Conservation (phyloP, 2,888 invertebrate species). For the Panorpa germanica region DNA sequence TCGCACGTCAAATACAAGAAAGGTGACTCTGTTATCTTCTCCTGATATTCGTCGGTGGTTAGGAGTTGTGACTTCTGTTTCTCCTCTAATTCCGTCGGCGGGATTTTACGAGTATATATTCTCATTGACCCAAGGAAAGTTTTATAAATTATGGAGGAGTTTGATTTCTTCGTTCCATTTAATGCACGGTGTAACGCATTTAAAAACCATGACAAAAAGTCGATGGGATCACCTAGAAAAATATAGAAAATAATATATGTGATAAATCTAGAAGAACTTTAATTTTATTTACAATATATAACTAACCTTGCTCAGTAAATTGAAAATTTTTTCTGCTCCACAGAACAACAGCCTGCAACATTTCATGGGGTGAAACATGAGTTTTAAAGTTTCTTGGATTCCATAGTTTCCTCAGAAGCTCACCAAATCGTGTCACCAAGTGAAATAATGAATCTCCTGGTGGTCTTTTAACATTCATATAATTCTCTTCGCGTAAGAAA, state of each 20-base stretch:
- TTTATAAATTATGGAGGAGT: constrained; percentile 86
- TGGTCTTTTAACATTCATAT: constrained; percentile 70
- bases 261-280: background rate
- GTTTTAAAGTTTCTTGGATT: constrained; percentile 98
- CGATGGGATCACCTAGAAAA: constrained; percentile 77
- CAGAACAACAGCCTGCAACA: constrained; percentile 94
- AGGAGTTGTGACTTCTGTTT: constrained; percentile 63
- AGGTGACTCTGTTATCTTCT: constrained; percentile 74
- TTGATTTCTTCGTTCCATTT: constrained; percentile 74
- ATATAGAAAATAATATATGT: constrained; percentile 7
- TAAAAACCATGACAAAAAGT: constrained; percentile 95
- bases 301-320: constrained; percentile 86
- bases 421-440: constrained; percentile 84
- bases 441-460: constrained; percentile 90
- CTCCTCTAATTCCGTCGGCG: constrained; percentile 81
- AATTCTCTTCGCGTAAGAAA: constrained; percentile 87
- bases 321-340: constrained; percentile 96
- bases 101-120: constrained; percentile 80
- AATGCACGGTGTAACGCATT: constrained; percentile 89
- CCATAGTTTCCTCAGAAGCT: constrained; percentile 93
- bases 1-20: constrained; percentile 96
- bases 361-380: constrained; percentile 99
- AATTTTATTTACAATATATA: constrained; percentile 9
- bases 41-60: constrained; percentile 71
- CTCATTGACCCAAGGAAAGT: constrained; percentile 86